Evolutionary conservation across 2,797 vertebrate genomes (phyloP).

Genomic region (Alosa sapidissima): DNA sequence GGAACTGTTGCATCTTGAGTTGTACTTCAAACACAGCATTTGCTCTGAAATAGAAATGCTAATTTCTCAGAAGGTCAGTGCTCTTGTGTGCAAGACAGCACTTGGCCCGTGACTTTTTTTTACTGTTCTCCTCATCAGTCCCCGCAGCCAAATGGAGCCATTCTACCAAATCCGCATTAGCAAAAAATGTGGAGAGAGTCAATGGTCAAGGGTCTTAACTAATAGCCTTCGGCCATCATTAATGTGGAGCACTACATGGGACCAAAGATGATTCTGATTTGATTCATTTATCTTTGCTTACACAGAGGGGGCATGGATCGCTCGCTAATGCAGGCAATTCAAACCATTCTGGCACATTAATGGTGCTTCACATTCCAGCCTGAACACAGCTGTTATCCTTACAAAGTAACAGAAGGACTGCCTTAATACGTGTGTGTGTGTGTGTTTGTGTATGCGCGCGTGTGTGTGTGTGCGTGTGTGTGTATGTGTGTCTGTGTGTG

Average conservation of each 20-base stretch:
- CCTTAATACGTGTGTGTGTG: neutral
- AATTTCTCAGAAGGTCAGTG: neutral
- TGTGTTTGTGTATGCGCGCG: neutral
- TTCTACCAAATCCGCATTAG: neutral
- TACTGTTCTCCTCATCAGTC: neutral
- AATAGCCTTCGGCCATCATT: neutral
- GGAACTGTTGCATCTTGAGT: neutral
- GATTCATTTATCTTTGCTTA: neutral
- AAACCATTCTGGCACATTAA: neutral
- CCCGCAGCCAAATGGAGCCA: neutral
- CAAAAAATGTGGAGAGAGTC: neutral
- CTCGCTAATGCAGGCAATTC: neutral
- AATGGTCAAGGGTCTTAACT: neutral
- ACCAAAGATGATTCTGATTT: neutral
- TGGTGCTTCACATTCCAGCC: neutral
- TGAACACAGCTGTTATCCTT: neutral
- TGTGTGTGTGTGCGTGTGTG: slow-evolving; percentile 27
- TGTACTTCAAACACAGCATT: neutral
- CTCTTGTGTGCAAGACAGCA: neutral
- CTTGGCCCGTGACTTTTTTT: neutral
- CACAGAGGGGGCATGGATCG: neutral
- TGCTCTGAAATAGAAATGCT: neutral
- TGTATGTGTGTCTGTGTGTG: slow-evolving; percentile 16
- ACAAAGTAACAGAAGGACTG: neutral
- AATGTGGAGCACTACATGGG: neutral